Base-by-base conservation (phyloP, 2,888 invertebrate genomes). In the Arrhopalites spinosus region DNA sequence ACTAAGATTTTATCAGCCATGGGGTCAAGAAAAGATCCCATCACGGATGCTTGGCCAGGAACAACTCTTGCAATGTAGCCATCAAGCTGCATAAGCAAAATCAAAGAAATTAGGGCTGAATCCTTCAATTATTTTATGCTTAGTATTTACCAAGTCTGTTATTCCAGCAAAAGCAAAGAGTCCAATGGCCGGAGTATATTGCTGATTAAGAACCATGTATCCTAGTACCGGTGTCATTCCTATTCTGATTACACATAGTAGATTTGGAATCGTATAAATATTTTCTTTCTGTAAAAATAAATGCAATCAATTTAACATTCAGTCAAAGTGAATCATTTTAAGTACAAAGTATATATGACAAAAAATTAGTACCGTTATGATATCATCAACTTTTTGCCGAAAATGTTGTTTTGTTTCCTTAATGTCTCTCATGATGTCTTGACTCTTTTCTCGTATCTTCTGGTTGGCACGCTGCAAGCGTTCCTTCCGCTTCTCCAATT, bases 21-120 rank as follows among this genome's bases (percentile, higher is more conserved):
- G 0, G 98, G 98, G 86, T 99, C 98, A 20, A 99, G 86, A 84
- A 97, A 96, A 76, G 96, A 96, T 0, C 98, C 98, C 84, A 96
- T 89, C 85, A 94, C 93, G 36, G 97, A 94, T 29, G 94, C 92
- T 85, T 99, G 98, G 45, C 92, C 92, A 78, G 91, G 90, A 90
- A 93, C 96, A 71, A 91, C 93, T 76, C 98, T 89, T 0, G 98
- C 98, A 84, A 99, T 97, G 90, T 93, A 96, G 8, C 98, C 98
- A 88, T 99, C 98, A 71, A 95, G 85, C 94, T 95, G 85, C 56
- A 87, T 78, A 79, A 81, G 96, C 95, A 88, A 96, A 86, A 74
- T 43, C 15, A 47, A 73, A 20, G 36, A 50, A n/a, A 36, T 50
- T 43, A 70, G 29, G 53, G 27, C 61, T 64, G 17, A 20, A 66